These are phyloP conservation scores for Marronus borbonicus DNA, from an alignment of 2,888 invertebrate species.

Conservation along the genomic window DNA sequence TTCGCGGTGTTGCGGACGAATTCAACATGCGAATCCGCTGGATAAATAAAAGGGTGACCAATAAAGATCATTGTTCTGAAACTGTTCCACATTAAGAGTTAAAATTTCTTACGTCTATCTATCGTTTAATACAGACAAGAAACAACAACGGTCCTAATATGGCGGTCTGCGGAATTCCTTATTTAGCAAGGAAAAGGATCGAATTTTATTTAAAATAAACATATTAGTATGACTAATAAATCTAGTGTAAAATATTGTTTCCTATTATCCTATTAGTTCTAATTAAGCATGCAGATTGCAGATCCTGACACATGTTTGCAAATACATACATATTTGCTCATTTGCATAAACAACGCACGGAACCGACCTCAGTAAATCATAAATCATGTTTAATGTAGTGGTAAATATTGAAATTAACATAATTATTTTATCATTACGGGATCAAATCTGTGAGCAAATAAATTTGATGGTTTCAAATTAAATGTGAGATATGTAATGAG, in stretches of 20 bases:
- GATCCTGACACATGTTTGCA: background rate
- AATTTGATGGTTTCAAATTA: background rate
- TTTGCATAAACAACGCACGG: background rate
- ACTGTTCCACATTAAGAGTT: too few species aligned
- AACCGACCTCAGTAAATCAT: background rate
- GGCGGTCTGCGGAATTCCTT: too few species aligned
- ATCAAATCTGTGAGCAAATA: background rate
- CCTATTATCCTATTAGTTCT: background rate
- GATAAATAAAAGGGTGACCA: background rate
- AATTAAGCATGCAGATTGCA: background rate
- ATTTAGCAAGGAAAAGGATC: too few species aligned
- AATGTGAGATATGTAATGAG: too few species aligned
- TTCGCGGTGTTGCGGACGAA: background rate
- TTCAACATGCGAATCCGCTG: background rate
- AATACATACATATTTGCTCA: background rate
- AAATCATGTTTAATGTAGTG: constrained; percentile 3
- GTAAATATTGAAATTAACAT: background rate
- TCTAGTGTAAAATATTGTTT: constrained; percentile 3
- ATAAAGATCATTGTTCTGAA: background rate
- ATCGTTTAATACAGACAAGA: too few species aligned
- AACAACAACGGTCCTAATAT: too few species aligned
- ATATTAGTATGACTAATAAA: too few species aligned
- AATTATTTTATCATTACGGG: background rate
- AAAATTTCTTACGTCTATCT: too few species aligned
- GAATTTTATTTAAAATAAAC: too few species aligned